phyloP scores from a whole-genome alignment of 2,113 vertebrate species.

The Progne subis region DNA sequence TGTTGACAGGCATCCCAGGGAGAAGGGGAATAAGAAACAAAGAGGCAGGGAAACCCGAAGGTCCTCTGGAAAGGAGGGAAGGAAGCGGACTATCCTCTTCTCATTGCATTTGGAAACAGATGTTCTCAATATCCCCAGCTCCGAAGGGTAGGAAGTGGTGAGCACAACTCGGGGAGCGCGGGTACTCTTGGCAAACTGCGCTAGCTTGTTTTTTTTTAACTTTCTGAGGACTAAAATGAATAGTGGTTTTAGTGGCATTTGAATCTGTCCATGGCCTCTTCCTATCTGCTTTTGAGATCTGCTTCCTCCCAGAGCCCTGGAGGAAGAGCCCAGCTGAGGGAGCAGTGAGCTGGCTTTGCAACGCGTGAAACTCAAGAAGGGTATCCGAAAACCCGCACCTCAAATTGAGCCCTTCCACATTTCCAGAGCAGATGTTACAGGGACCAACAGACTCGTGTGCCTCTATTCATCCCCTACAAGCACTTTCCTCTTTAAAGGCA shows the following conservation, averaged over 20 bases:
- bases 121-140: constrained; percentile 55
- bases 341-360: background rate
- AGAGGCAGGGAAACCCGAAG: background rate
- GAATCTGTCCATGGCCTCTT: constrained; percentile 30
- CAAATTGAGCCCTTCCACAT: background rate
- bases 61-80: background rate
- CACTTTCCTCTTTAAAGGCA: constrained; percentile 53
- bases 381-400: background rate
- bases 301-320: constrained; percentile 13
- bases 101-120: background rate
- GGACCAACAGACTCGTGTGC: background rate
- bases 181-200: background rate
- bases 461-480: constrained; percentile 39
- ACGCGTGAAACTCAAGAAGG: background rate
- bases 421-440: constrained; percentile 37
- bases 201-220: background rate
- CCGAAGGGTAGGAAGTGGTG: constrained; percentile 52
- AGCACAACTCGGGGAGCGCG: constrained; percentile 1
- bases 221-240: constrained; percentile 37
- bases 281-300: constrained; percentile 39
- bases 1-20: constrained; percentile 14
- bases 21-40: constrained; percentile 26
- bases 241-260: constrained; percentile 49
- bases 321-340: background rate
- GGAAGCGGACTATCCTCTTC: background rate